Percentiles rank a stretch among this genome's conserved stretches.
Conservation (phyloP, 1,140 invertebrate genomes). For the Drosophila paulistorum region DNA sequence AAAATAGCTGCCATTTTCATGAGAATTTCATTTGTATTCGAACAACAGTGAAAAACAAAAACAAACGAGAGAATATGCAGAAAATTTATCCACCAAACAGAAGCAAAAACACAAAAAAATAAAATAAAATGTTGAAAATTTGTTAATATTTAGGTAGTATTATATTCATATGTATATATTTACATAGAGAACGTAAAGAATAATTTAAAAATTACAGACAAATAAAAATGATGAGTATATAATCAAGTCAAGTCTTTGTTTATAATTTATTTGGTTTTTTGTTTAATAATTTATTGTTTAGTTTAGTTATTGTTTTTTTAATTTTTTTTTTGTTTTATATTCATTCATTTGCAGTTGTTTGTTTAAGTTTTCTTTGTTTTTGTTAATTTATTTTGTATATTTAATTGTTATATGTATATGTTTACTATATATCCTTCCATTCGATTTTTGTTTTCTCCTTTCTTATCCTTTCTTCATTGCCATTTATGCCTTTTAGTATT, state of each 20-base stretch:
- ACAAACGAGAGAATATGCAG: not conserved
- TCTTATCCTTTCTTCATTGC: slow-evolving; percentile 58
- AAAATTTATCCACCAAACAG: not conserved
- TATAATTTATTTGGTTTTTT: slow-evolving; percentile 63
- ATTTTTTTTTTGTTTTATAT: slow-evolving; percentile 29
- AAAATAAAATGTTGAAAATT: no score
- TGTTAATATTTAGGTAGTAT: not conserved
- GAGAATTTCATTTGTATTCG: slow-evolving; percentile 71
- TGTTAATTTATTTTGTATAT: slow-evolving; percentile 65
- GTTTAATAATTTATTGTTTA: slow-evolving; percentile 46
- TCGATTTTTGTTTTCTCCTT: slow-evolving; percentile 10
- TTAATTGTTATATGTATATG: slow-evolving; percentile 78
- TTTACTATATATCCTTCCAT: slow-evolving; percentile 43
- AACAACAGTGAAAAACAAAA: slow-evolving; percentile 39
- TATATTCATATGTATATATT: slow-evolving; percentile 4
- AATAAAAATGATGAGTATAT: slow-evolving; percentile 47
- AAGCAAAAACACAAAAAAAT: not conserved
- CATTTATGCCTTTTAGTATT: slow-evolving; percentile 48
- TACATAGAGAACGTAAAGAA: slow-evolving; percentile 33
- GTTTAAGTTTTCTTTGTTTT: slow-evolving; percentile 54
- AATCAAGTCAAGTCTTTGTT: slow-evolving; percentile 79
- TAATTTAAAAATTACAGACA: slow-evolving; percentile 30
- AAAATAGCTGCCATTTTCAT: slow-evolving; percentile 82
- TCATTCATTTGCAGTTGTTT: slow-evolving; percentile 14
- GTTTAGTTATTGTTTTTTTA: slow-evolving; percentile 53